These are phyloP conservation scores for Octodon degus DNA, from an alignment of 2,113 vertebrate genomes.

Conservation along the genomic window DNA sequence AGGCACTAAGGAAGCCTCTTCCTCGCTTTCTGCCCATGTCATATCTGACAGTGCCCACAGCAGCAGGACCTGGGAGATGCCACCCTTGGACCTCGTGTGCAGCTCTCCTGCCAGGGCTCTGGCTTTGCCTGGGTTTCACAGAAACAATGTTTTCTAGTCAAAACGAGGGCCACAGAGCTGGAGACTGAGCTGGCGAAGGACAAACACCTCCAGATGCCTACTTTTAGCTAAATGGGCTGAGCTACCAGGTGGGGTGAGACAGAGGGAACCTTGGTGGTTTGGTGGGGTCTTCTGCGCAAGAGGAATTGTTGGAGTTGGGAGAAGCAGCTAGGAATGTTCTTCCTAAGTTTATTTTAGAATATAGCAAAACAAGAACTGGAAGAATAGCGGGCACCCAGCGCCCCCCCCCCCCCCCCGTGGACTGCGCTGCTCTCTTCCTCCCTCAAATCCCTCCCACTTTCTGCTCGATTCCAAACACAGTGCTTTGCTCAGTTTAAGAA, in stretches of 20 bases:
- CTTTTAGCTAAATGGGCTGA: neutral
- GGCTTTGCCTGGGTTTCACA: neutral
- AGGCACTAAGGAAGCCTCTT: neutral
- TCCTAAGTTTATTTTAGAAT: constrained; percentile 14
- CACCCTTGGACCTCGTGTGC: neutral
- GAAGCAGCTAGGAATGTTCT: neutral
- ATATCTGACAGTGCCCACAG: too few species aligned
- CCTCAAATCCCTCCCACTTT: neutral
- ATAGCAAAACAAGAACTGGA: neutral
- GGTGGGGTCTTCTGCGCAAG: neutral
- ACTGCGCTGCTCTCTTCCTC: neutral
- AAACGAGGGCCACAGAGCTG: neutral
- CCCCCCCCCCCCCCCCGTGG: neutral
- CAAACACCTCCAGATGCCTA: neutral
- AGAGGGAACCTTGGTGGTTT: too few species aligned
- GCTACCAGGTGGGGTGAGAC: neutral
- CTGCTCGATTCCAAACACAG: neutral
- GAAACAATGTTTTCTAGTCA: neutral
- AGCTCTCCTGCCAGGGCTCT: neutral
- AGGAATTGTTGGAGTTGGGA: neutral
- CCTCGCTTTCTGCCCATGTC: neutral
- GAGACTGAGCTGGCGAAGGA: neutral
- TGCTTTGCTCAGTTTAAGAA: neutral
- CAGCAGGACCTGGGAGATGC: rapidly evolving
- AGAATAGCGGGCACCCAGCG: neutral